phyloP scores from a whole-genome alignment of 2,888 invertebrate species.

The Oeneis ivallda region DNA sequence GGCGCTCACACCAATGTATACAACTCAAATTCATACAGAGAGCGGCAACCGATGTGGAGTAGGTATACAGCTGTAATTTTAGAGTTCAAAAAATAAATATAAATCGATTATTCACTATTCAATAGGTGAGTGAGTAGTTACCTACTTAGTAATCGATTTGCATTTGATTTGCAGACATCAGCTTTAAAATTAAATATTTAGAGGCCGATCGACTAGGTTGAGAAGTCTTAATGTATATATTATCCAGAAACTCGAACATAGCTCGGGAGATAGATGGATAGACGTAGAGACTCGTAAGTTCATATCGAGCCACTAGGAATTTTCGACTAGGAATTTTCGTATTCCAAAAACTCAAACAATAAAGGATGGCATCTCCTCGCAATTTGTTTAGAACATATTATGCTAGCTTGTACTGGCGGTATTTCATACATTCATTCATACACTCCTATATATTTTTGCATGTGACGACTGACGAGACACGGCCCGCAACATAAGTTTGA shows the following conservation, averaged over 20 bases:
- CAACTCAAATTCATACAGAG: neutral
- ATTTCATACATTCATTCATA: slow-evolving; percentile 24
- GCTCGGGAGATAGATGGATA: neutral
- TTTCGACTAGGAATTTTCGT: slow-evolving; percentile 45
- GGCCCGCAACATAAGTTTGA: slow-evolving; percentile 43
- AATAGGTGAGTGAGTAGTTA: no score
- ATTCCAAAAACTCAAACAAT: slow-evolving; percentile 53
- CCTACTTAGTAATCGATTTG: neutral
- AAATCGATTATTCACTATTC: neutral
- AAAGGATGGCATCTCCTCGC: slow-evolving; percentile 37
- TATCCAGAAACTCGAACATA: neutral
- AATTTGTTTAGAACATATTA: slow-evolving; percentile 12
- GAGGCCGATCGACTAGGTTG: no score
- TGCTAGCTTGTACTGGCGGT: slow-evolving; percentile 14
- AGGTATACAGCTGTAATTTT: neutral
- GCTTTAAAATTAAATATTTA: no score
- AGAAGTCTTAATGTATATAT: no score
- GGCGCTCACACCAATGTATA: neutral
- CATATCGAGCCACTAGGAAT: neutral
- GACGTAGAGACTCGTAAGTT: neutral
- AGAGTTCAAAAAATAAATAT: neutral
- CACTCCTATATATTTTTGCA: slow-evolving; percentile 25
- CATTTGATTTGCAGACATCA: neutral
- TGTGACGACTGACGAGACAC: slow-evolving; percentile 32
- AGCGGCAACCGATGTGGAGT: neutral